These are phyloP conservation scores for Halocynthia roretzi DNA, from an alignment of 23 tunicate genomes.

Conservation along the genomic window DNA sequence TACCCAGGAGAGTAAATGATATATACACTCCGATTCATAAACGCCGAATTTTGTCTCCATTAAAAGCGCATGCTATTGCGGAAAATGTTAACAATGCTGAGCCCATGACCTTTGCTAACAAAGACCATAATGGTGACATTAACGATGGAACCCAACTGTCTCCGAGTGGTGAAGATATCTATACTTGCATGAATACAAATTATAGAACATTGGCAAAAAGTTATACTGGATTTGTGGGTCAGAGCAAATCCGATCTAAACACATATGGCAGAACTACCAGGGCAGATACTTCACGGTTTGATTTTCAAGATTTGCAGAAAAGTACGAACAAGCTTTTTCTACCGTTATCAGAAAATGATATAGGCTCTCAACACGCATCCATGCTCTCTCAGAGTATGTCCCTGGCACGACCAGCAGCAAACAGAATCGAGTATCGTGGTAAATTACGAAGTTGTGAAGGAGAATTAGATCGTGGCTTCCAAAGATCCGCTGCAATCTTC, in stretches of 20 bases:
- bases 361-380: no score
- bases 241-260: no score
- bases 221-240: no score
- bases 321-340: no score
- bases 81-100: constrained; percentile 1
- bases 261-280: no score
- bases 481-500: no score
- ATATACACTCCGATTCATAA: constrained; percentile 6
- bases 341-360: no score
- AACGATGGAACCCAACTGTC: neutral
- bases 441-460: constrained; percentile 11
- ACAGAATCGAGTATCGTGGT: neutral
- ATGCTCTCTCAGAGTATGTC: no score
- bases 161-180: constrained; percentile 6
- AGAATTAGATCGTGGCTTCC: constrained; percentile 9
- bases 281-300: no score
- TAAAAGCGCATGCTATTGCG: neutral
- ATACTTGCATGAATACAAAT: constrained; percentile 25
- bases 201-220: neutral
- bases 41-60: constrained; percentile 15
- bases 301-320: no score
- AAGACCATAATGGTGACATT: neutral
- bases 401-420: no score
- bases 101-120: neutral
- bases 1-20: neutral